Conservation (phyloP, 2,888 invertebrate genomes). For the Nebria brevicollis region DNA sequence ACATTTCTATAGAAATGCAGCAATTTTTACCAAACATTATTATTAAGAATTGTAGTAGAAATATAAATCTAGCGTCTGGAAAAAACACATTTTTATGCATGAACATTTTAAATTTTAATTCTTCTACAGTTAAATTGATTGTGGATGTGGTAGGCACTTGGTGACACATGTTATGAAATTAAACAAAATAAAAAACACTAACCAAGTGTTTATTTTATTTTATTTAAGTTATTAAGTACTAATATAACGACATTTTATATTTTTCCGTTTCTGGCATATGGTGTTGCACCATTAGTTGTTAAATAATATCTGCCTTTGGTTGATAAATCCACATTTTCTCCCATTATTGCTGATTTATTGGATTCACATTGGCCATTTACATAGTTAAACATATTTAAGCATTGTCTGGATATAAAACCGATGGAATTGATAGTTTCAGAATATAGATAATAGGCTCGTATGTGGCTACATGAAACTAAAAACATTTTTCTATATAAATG, state of each 20-base stretch:
- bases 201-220: too few relatives aligned
- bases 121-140: too few relatives aligned
- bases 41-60: too few relatives aligned
- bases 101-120: too few relatives aligned
- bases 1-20: too few relatives aligned
- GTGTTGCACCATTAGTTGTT: conserved; percentile 66
- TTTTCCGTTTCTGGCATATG: conserved; percentile 56
- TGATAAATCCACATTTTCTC: conserved; percentile 61
- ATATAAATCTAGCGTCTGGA: too few relatives aligned
- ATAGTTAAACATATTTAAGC: conserved; percentile 66
- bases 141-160: too few relatives aligned
- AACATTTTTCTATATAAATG: conserved; percentile 12
- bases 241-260: neutral
- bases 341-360: conserved; percentile 64
- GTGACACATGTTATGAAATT: too few relatives aligned
- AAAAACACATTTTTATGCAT: too few relatives aligned
- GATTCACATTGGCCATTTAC: conserved; percentile 61
- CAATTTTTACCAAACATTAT: too few relatives aligned
- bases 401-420: conserved; percentile 68
- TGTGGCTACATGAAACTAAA: conserved; percentile 60
- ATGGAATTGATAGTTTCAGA: conserved; percentile 69
- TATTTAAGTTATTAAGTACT: too few relatives aligned
- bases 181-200: too few relatives aligned
- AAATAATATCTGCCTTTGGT: conserved; percentile 70
- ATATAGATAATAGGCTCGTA: conserved; percentile 69